Base-by-base conservation (phyloP, 2,888 invertebrate species). In the Scaptomyza caliginosa region DNA sequence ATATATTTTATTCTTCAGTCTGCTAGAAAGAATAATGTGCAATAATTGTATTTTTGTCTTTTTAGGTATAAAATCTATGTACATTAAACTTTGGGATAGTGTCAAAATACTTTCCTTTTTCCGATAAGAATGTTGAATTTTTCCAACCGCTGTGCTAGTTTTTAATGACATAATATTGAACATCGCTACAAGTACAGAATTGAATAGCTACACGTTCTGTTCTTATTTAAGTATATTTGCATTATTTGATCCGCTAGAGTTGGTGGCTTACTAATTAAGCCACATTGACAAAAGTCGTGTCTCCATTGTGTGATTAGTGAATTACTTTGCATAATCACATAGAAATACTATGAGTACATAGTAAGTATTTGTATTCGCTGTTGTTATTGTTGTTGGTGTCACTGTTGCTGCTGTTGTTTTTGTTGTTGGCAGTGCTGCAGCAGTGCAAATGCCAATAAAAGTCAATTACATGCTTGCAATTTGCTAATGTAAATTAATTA, bases 401-500 rank as follows among this genome's bases (percentile, higher is more conserved):
- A 21, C 10, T 28, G 11, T 10, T 51, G 26, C 11, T 60, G 1
- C 8, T 10, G 34, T 8, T 50, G 24, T 8, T 30, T 21, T 11
- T 42, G 19, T 26, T 51, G 43, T 4, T 60, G 45, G 28, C 34
- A 48, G 4, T 45, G 46, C 42, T 65, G 56, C 24, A 62, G 48
- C 60, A 46, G 23, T 62, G 62, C 39, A 70, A 71, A 63, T 40
- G 63, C 76, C 67, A 69, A 70, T 80, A 73, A 73, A 80, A 73
- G 65, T 77, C 64, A 74, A 68, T 77, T 77, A 77, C 59, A 60
- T 43, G 67, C 63, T 78, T 71, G 71, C 70, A 81, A 77, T 74
- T 81, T 78, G 67, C 78, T 77, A 77, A 81, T 80, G 78, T 66
- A 72, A 81, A 77, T 81, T 84, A 81, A 84, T 81, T 81, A 81